Evolutionary conservation across 2,797 vertebrate genomes (phyloP), one percentile per base, ranked within the genome.

Genomic region (Erithacus rubecula): DNA sequence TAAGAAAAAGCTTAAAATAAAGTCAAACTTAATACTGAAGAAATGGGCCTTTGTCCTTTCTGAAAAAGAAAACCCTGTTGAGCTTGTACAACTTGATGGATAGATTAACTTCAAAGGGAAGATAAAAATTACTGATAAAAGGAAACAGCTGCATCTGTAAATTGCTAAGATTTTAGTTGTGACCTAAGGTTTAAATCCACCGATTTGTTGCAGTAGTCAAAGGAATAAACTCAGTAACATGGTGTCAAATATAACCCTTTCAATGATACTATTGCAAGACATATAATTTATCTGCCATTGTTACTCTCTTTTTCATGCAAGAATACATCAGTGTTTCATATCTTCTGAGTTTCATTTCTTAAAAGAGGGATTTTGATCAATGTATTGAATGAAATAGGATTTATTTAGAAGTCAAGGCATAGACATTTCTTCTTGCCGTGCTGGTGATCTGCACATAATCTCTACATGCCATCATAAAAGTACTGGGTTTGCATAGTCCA

Each of bases 81-180:
- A 88, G 9, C 11, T 71, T 49, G 32, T 51, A 65, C 29, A 89
- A 75, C 23, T 46, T 91, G 62, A 64, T 51, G 30, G 47, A 77
- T 77, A 74, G 65, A 59, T 77, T 90, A 78, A 6, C 69, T 95
- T 90, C 84, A 91, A 91, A 93, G n/a, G n/a, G 15, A 96, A 89
- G 76, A 53, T 84, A 71, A 84, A 81, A 88, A 49, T 67, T 74
- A 47, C 18, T 83, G 89, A 91, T 91, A 94, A 37, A 75, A 82
- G 47, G 27, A 82, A 94, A 87, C 18, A 70, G 26, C 29, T 86
- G 17, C 16, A 36, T 71, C 93, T 93, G 44, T 89, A 72, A 13
- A 29, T 75, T 71, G 34, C 9, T 70, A 22, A 68, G 55, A 72
- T 70, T 62, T 83, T 83, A 67, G 43, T 30, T 62, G 32, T 83